These are phyloP conservation scores for Agrotis puta DNA, from an alignment of 2,888 invertebrate species.

Conservation along the genomic window DNA sequence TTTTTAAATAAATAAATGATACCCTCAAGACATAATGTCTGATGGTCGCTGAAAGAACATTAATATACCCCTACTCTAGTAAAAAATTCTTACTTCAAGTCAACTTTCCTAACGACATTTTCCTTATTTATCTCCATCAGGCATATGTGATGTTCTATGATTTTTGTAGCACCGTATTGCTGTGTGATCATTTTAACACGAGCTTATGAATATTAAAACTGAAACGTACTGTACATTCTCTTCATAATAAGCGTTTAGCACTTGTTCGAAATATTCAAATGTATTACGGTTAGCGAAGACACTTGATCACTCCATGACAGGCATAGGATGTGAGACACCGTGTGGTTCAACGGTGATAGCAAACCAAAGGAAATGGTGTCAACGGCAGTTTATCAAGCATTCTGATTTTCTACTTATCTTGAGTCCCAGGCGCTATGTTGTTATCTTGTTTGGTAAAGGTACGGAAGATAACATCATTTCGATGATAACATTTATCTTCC, in stretches of 20 bases:
- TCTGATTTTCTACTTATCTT: conserved; percentile 84
- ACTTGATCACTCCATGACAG: conserved; percentile 39
- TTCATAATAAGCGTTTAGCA: conserved; percentile 2
- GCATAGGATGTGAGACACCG: conserved; percentile 27
- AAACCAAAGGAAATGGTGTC: conserved; percentile 79
- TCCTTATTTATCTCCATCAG: neutral
- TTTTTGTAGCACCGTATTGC: neutral
- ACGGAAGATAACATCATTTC: conserved; percentile 84
- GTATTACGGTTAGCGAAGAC: conserved; percentile 8
- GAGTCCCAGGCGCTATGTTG: conserved; percentile 78
- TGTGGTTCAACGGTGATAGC: conserved; percentile 54
- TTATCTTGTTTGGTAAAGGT: conserved; percentile 86
- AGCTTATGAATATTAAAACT: conserved; percentile 11
- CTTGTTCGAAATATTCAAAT: conserved; percentile 19
- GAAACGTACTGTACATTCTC: neutral
- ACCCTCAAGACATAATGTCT: too few relatives aligned
- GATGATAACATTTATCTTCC: conserved; percentile 78
- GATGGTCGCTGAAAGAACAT: too few relatives aligned
- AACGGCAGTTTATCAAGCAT: conserved; percentile 83
- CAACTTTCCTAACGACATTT: neutral
- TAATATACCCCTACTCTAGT: too few relatives aligned
- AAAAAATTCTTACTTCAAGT: neutral
- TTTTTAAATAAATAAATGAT: too few relatives aligned
- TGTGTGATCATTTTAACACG: neutral
- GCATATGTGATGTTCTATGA: neutral